A percentile compares a stretch with the other conserved stretches of the same genome.
Evolutionary conservation across 2,888 invertebrate species (phyloP).

Genomic region (Lepidochitona cinerea): DNA sequence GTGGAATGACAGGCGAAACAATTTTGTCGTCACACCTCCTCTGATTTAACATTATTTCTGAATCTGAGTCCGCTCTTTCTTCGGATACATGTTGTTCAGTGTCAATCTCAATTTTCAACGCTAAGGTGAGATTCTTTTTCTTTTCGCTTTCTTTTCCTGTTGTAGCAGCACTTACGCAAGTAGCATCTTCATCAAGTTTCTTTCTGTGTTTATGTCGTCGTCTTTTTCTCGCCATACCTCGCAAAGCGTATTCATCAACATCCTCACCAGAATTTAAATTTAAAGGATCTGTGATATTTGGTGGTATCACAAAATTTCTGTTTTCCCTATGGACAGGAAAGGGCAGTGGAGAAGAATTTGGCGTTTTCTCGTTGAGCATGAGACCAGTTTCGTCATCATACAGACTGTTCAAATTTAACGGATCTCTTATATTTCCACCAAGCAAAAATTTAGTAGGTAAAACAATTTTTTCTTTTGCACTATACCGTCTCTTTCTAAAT

Average conservation of each 20-base stretch:
- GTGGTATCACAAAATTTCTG: conserved; percentile 92
- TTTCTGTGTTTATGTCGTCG: conserved; percentile 41
- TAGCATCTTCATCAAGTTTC: conserved; percentile 30
- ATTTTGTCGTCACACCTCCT: conserved; percentile 41
- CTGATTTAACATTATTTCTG: not conserved
- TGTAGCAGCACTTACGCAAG: conserved; percentile 21
- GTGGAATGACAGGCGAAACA: conserved; percentile 61
- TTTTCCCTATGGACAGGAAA: conserved; percentile 83
- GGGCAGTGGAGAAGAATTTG: conserved; percentile 91
- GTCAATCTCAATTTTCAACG: conserved; percentile 46
- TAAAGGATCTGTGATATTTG: conserved; percentile 92
- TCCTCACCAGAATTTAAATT: conserved; percentile 77
- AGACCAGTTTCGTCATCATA: conserved; percentile 72
- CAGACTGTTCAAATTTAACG: conserved; percentile 92
- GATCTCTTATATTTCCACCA: conserved; percentile 96
- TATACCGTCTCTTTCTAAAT: conserved; percentile 32
- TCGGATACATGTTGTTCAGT: conserved; percentile 10
- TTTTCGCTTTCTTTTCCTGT: conserved; percentile 32
- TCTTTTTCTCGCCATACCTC: conserved; percentile 40
- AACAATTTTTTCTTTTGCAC: conserved; percentile 73
- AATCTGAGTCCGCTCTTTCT: not conserved
- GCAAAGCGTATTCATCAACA: conserved; percentile 32
- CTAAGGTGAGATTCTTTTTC: conserved; percentile 48
- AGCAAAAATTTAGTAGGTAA: conserved; percentile 93
- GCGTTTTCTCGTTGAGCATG: conserved; percentile 84